Percentiles rank a stretch among this genome's conserved stretches.
Evolutionary conservation across 2,797 vertebrate species (phyloP).

Genomic region (Sciurus carolinensis): DNA sequence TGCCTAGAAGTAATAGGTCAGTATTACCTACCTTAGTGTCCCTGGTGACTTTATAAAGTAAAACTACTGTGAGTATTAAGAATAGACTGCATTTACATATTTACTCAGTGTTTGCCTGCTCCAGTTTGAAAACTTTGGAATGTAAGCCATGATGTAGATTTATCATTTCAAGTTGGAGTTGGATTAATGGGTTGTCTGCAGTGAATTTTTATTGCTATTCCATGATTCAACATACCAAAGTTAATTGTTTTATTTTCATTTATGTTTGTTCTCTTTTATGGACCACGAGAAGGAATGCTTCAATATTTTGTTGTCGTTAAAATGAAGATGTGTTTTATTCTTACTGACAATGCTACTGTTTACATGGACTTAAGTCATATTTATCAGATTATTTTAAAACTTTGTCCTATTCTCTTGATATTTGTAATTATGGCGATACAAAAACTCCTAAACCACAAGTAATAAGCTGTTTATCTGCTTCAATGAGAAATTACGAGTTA

Average conservation of each 20-base stretch:
- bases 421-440: neutral
- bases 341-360: neutral
- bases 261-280: neutral
- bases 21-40: neutral
- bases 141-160: neutral
- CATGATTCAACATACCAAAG: neutral
- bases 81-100: neutral
- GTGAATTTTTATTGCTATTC: neutral
- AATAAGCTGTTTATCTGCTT: neutral
- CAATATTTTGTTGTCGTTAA: neutral
- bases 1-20: neutral
- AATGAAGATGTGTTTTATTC: neutral
- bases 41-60: neutral
- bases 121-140: neutral
- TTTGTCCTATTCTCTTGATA: neutral
- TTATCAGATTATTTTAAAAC: neutral
- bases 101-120: neutral
- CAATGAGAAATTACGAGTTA: neutral
- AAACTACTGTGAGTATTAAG: neutral
- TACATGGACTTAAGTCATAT: neutral
- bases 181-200: neutral
- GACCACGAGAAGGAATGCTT: neutral
- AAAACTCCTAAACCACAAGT: neutral
- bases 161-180: neutral
- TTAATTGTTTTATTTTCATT: neutral